These are phyloP conservation scores for Bufo gargarizans DNA, from an alignment of 2,113 vertebrate genomes.

Conservation along the genomic window DNA sequence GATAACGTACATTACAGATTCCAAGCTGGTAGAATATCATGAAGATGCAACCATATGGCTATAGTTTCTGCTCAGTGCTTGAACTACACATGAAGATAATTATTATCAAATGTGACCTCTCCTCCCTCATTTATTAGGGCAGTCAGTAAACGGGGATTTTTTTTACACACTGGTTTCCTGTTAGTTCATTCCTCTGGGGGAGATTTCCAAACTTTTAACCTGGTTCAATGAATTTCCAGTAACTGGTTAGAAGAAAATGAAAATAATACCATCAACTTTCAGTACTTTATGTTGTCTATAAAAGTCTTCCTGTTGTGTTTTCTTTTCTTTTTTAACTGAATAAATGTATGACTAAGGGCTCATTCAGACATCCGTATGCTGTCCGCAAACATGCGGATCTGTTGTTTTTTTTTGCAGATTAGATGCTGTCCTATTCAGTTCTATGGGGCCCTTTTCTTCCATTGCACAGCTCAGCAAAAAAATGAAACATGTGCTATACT, in stretches of 20 bases:
- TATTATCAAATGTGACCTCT: conserved; percentile 35
- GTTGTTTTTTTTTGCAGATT: no score
- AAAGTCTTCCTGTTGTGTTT: not conserved
- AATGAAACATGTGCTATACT: no score
- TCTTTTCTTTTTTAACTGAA: no score
- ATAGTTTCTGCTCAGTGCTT: not conserved
- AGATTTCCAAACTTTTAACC: conserved; percentile 4
- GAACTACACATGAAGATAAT: conserved; percentile 9
- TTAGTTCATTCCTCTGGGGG: conserved; percentile 14
- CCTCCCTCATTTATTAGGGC: not conserved
- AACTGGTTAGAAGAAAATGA: conserved; percentile 10
- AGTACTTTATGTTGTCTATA: conserved; percentile 16
- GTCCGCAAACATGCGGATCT: not conserved
- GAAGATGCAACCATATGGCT: not conserved
- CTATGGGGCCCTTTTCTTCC: no score
- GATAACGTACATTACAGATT: no score
- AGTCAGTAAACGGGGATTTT: not conserved
- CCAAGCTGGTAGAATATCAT: not conserved
- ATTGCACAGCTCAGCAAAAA: no score
- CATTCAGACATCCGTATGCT: not conserved
- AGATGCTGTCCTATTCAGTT: no score
- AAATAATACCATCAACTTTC: not conserved
- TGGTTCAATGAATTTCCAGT: conserved; percentile 43
- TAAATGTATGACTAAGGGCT: not conserved
- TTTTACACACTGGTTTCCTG: conserved; percentile 17